phyloP scores from a whole-genome alignment of 2,797 vertebrate species.

The Carapus acus region DNA sequence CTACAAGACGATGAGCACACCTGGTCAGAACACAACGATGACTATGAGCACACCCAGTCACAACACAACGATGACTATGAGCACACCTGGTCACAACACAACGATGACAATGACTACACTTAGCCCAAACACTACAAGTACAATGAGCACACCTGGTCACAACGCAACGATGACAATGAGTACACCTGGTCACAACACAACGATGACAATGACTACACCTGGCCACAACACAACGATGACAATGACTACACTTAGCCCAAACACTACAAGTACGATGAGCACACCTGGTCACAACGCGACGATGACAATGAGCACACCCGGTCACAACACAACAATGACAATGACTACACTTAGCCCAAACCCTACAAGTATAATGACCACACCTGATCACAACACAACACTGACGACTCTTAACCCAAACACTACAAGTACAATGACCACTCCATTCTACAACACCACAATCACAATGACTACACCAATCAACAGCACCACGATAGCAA shows the following conservation, averaged over 20 bases:
- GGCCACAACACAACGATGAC: not conserved
- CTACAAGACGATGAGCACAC: not conserved
- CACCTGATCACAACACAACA: no score
- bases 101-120: not conserved
- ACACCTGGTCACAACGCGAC: conserved; percentile 11
- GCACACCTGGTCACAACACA: not conserved
- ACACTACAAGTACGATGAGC: conserved; percentile 8
- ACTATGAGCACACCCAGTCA: not conserved
- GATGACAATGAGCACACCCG: conserved; percentile 6
- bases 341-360: no score
- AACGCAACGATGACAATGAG: not conserved
- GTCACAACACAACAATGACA: not conserved
- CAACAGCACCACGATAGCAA: not conserved
- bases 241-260: conserved; percentile 7
- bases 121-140: not conserved
- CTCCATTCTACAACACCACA: conserved; percentile 16
- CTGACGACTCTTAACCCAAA: no score
- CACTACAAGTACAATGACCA: conserved; percentile 6
- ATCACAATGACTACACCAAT: not conserved
- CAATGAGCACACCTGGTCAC: not conserved
- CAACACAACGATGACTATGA: no score
- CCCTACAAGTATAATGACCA: no score
- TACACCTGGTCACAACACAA: not conserved
- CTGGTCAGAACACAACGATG: not conserved
- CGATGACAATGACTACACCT: not conserved